A percentile compares a stretch with the other conserved stretches of the same genome.
These are phyloP conservation scores for Telmatherina bonti DNA, from an alignment of 2,797 vertebrate species.

Conservation along the genomic window DNA sequence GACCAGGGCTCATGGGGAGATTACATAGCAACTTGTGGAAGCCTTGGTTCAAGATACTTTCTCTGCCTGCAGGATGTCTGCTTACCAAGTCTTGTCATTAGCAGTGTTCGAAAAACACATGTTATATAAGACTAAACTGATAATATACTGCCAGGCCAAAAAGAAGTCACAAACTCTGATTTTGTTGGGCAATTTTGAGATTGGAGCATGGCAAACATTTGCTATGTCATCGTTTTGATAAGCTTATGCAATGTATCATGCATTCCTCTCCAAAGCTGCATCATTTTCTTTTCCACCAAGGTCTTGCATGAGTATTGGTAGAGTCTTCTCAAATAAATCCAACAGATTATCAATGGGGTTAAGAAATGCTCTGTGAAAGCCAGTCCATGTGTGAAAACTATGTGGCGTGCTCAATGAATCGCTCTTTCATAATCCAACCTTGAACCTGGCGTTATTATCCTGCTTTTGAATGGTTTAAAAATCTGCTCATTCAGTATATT, in stretches of 20 bases:
- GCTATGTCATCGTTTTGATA: not conserved
- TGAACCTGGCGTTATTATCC: not conserved
- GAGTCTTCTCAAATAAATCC: too few species aligned
- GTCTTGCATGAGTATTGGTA: too few species aligned
- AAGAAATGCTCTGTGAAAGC: too few species aligned
- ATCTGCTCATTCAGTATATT: not conserved
- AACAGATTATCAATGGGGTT: too few species aligned
- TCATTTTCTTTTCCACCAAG: too few species aligned
- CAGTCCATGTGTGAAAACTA: too few species aligned
- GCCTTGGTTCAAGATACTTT: slow-evolving; percentile 26
- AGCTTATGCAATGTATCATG: not conserved
- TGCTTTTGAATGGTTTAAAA: not conserved
- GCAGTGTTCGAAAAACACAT: slow-evolving; percentile 22
- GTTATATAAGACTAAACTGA: slow-evolving; percentile 2
- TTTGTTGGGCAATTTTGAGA: not conserved
- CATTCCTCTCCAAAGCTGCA: too few species aligned
- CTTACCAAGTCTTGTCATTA: slow-evolving; percentile 12
- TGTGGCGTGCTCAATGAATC: not conserved
- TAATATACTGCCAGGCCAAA: not conserved
- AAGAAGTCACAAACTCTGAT: not conserved
- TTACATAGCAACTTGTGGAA: slow-evolving; percentile 32
- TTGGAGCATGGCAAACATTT: not conserved
- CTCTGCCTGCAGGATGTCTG: slow-evolving; percentile 17
- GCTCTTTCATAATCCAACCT: not conserved
- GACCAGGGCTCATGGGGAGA: slow-evolving; percentile 23